Evolutionary conservation across 2,797 vertebrate species (phyloP), one percentile per base, ranked within the genome.

Genomic region (Sebastes flavidus): DNA sequence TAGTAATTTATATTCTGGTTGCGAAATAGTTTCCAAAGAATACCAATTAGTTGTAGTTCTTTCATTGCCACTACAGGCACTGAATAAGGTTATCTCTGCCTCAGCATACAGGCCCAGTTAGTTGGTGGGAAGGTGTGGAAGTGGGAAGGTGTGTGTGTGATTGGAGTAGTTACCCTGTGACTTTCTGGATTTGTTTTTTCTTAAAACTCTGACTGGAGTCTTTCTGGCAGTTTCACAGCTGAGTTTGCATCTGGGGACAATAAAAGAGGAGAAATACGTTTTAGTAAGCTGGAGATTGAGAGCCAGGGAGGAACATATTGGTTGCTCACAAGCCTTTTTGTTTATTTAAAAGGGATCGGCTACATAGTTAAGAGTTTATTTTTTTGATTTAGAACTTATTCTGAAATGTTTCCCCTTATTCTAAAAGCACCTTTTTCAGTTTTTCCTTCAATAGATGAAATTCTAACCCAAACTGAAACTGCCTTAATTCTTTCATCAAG

Each of bases 1-100:
- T 34, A 30, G 62, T 75, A 0, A 65, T 73, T 81, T 66, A n/a
- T 71, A 78, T 71, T 89, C 59, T 4, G 1, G 24, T 52, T 66
- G 34, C 46, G 61, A 55, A 55, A 56, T 16, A 5, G 24, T 73
- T 78, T 61, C 36, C 14, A 66, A 82, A 60, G 36, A 87, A 77
- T 65, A 59, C 46, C 16, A 72, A 79, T 78, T 80, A 86, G 72
- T 38, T 20, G 18, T 32, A 66, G 25, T 25, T 77, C 65, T 71
- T 79, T 75, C 12, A 73, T 77, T 67, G 55, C 77, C 65, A 78
- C 27, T 67, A 46, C 78, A 72, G 71, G 52, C 75, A 63, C 3
- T 0, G 0, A 70, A 54, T 42, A 62, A 70, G 25, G 29, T 87
- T 81, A 81, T 71, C 58, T 1, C 5, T 36, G 68, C 38, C 7